Evolutionary conservation across 2,113 vertebrate species (phyloP), one percentile per base, ranked within the genome.

Genomic region (Chloebia gouldiae): DNA sequence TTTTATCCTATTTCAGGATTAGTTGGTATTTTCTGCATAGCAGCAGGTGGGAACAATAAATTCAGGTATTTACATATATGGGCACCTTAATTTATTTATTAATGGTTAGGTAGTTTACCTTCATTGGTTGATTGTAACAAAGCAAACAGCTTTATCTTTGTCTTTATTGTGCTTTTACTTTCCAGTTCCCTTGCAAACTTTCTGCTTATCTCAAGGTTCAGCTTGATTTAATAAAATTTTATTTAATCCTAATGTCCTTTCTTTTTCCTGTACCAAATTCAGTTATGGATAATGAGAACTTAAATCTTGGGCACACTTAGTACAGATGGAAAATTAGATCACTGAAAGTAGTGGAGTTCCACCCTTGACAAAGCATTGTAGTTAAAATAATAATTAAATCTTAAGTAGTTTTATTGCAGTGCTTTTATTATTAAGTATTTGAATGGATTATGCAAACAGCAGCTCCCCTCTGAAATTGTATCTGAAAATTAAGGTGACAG

Each of bases 361-460:
- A 87, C 23, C 15, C 64, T 70, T 70, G 64, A 45, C 40, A 91
- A 94, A 89, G 56, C 39, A 42, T 28, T 91, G 42, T 51, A 78
- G 39, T 70, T 88, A 86, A 91, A 70, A 89, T 88, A 90, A 71
- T 70, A 88, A 94, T 95, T 86, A 87, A 44, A 70, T 73, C 57
- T 64, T 88, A 40, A 65, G 35, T 61, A 49, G 31, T 51, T 95
- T 80, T 69, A 60, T 85, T 91, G 30, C n/a, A 70, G 16, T 73
- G 39, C 42, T 86, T 90, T 80, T 90, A 10, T 72, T 60, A 56
- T 22, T 92, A 86, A 68, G 21, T 56, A 33, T 80, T 73, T 86
- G 50, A 86, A 63, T 53, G 18, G 25, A 49, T 91, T 80, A 18
- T 63, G 47, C 86, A 87, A 95, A 86, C 64, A 86, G 64, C 33